Evolutionary conservation across 2,113 vertebrate species (phyloP).

Genomic region (Eublepharis macularius): DNA sequence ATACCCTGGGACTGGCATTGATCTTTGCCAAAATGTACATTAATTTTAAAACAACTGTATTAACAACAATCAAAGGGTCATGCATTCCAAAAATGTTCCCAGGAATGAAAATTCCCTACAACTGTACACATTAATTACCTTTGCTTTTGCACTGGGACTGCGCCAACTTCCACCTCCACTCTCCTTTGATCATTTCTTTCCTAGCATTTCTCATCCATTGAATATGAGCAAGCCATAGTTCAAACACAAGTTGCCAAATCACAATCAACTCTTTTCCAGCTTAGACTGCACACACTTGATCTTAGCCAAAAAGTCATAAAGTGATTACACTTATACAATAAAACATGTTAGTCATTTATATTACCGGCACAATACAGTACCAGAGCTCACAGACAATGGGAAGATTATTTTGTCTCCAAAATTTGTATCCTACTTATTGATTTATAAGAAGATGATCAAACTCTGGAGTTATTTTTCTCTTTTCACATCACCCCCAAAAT

Average conservation of each 20-base stretch:
- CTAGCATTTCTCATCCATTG: background rate
- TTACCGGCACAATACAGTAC: constrained; percentile 4
- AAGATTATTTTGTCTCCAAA: constrained; percentile 40
- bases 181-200: background rate
- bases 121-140: background rate
- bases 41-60: background rate
- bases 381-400: constrained; percentile 49
- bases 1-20: background rate
- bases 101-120: background rate
- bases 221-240: background rate
- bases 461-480: constrained; percentile 35
- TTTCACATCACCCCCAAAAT: constrained; percentile 43
- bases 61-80: background rate
- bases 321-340: background rate
- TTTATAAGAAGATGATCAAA: constrained; percentile 53
- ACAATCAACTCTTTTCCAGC: constrained; percentile 23
- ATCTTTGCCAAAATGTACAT: background rate
- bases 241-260: background rate
- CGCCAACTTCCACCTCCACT: background rate
- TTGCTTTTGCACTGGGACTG: background rate
- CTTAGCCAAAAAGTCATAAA: background rate
- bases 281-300: background rate
- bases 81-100: background rate
- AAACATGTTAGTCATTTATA: background rate
- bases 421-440: constrained; percentile 46